These are phyloP conservation scores for Hylaeus anthracinus DNA, from an alignment of 1,140 invertebrate species.

Conservation along the genomic window DNA sequence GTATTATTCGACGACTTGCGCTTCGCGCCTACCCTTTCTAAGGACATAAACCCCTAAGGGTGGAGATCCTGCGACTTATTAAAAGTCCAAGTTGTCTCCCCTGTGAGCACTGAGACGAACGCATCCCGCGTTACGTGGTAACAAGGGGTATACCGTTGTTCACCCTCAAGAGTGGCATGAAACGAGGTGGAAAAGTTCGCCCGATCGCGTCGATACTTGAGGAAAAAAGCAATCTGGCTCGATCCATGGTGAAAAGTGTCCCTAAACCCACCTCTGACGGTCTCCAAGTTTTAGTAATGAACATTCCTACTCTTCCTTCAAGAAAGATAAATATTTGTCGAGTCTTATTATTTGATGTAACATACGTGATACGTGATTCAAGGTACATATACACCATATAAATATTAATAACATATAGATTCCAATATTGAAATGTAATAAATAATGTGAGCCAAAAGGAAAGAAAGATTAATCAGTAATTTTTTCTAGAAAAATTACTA, in stretches of 20 bases:
- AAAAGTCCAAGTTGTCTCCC: slow-evolving; percentile 52
- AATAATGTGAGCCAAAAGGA: too few species aligned
- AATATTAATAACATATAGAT: too few species aligned
- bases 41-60: slow-evolving; percentile 23
- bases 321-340: too few species aligned
- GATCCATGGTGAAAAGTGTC: slow-evolving; percentile 4
- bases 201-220: slow-evolving; percentile 44
- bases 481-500: too few species aligned
- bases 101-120: slow-evolving; percentile 56
- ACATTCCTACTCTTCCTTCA: neutral
- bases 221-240: slow-evolving; percentile 1
- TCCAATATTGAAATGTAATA: too few species aligned
- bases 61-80: slow-evolving; percentile 50
- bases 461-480: too few species aligned
- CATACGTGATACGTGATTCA: too few species aligned
- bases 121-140: slow-evolving; percentile 47
- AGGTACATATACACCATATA: too few species aligned
- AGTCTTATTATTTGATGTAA: too few species aligned
- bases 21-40: slow-evolving; percentile 39
- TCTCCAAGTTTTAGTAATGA: neutral
- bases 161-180: slow-evolving; percentile 54
- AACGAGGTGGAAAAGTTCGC: slow-evolving; percentile 51
- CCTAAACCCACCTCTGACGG: neutral
- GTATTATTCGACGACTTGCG: slow-evolving; percentile 4
- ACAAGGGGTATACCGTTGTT: slow-evolving; percentile 45